A percentile compares a stretch with the other conserved stretches of the same genome.
These are phyloP conservation scores for Chymomyza caudatula DNA, from an alignment of 2,888 invertebrate genomes.

Conservation along the genomic window DNA sequence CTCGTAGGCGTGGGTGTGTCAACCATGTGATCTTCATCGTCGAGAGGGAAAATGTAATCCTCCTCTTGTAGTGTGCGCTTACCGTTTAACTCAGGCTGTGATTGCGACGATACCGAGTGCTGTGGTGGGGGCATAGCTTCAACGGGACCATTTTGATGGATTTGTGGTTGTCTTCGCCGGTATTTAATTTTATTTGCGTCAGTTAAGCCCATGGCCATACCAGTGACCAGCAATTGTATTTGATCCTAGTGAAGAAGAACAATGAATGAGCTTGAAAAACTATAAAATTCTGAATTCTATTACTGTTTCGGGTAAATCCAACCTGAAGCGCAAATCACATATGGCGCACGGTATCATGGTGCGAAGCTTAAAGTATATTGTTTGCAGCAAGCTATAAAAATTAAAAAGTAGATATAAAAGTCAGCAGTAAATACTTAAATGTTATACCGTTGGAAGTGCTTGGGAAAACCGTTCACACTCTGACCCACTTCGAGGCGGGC, in stretches of 20 bases:
- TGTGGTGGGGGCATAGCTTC: conserved; percentile 33
- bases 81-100: conserved; percentile 53
- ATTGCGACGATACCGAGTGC: conserved; percentile 27
- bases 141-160: conserved; percentile 48
- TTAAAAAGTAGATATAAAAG: background rate
- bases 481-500: conserved; percentile 81
- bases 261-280: background rate
- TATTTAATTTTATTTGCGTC: conserved; percentile 81
- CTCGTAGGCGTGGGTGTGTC: conserved; percentile 71
- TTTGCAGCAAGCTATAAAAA: conserved; percentile 81
- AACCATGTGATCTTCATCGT: conserved; percentile 85
- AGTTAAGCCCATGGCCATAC: conserved; percentile 88
- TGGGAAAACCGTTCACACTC: conserved; percentile 80
- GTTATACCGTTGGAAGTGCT: conserved; percentile 79
- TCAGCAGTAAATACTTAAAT: background rate
- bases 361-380: conserved; percentile 92
- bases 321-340: conserved; percentile 87
- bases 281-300: background rate
- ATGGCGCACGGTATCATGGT: conserved; percentile 92
- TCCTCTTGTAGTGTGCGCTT: conserved; percentile 80
- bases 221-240: conserved; percentile 84
- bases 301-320: conserved; percentile 92
- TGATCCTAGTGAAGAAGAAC: conserved; percentile 79
- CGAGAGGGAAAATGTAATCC: conserved; percentile 90
- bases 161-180: conserved; percentile 72